Conservation (phyloP, 2,797 vertebrate species). For the Alca torda region DNA sequence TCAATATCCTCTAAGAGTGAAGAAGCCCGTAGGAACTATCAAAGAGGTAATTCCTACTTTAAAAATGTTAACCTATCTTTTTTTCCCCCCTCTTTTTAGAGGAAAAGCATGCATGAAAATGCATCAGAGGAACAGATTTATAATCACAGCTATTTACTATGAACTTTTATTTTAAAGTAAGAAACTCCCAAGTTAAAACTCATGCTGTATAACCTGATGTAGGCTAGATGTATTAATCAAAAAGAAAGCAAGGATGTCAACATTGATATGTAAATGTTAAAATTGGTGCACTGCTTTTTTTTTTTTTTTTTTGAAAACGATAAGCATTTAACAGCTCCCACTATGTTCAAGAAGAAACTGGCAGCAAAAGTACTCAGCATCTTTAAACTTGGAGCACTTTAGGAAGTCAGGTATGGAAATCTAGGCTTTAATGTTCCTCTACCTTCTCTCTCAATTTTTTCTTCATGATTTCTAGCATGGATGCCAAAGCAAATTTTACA, state of each 20-base stretch:
- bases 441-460: not conserved
- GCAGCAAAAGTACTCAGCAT: not conserved
- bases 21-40: not conserved
- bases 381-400: not conserved
- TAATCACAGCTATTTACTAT: not conserved
- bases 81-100: not conserved
- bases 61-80: not conserved
- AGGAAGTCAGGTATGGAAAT: not conserved
- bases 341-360: not conserved
- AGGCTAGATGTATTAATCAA: not conserved
- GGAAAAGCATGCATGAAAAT: not conserved
- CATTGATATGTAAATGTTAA: not conserved
- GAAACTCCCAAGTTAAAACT: not conserved
- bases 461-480: not conserved
- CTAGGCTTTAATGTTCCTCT: not conserved
- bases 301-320: not conserved
- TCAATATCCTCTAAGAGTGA: not conserved
- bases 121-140: not conserved
- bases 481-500: not conserved
- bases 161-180: not conserved
- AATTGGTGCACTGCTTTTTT: not conserved
- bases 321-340: not conserved
- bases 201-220: not conserved
- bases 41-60: not conserved
- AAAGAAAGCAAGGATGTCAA: not conserved